Percentiles rank a stretch among this genome's conserved stretches.
Evolutionary conservation across 2,797 vertebrate genomes (phyloP).

Genomic region (Acomys russatus): DNA sequence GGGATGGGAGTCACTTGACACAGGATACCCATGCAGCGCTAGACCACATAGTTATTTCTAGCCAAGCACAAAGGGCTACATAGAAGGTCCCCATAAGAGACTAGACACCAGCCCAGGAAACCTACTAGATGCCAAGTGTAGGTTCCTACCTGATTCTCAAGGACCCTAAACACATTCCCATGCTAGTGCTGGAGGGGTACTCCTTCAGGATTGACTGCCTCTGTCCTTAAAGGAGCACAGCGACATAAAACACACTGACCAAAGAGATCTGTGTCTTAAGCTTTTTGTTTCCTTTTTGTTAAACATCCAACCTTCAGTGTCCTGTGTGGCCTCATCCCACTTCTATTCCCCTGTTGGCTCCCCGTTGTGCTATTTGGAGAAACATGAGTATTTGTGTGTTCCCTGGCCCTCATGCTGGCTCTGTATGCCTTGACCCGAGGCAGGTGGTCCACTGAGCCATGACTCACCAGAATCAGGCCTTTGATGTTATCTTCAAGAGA

Average conservation of each 20-base stretch:
- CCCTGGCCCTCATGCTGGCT: not conserved
- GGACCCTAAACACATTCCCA: not conserved
- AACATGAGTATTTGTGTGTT: not conserved
- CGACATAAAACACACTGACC: not conserved
- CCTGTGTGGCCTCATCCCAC: not conserved
- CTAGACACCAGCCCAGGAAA: not conserved
- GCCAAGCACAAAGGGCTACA: not conserved
- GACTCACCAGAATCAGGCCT: not conserved
- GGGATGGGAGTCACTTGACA: not conserved
- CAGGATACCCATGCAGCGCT: not conserved
- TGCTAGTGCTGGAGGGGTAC: not conserved
- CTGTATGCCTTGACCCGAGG: not conserved
- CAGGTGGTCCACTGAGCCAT: not conserved
- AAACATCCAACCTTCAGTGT: not conserved
- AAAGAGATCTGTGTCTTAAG: not conserved
- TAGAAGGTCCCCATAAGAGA: not conserved
- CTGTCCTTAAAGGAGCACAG: not conserved
- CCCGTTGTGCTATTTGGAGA: not conserved
- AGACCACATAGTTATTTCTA: not conserved
- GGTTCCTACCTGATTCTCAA: not conserved
- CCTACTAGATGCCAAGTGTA: not conserved
- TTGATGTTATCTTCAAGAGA: constrained; percentile 15
- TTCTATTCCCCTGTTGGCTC: too few species aligned
- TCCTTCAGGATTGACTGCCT: not conserved
- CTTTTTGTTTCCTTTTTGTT: not conserved